Conservation (phyloP, 2,888 invertebrate species). For the Pseudococcus jackbeardsleyi region DNA sequence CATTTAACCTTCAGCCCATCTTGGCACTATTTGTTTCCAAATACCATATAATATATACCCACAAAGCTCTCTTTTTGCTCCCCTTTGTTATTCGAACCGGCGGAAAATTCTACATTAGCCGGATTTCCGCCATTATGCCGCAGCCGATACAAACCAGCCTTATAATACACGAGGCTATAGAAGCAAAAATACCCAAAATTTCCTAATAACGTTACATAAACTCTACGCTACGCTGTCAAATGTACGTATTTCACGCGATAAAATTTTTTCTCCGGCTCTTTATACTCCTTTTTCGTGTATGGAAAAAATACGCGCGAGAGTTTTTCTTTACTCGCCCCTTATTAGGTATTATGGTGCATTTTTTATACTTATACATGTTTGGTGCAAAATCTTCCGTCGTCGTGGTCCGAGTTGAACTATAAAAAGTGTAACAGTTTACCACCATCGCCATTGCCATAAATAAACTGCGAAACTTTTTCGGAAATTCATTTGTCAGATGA, state of each 20-base stretch:
- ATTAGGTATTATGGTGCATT: background rate
- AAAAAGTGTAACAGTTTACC: background rate
- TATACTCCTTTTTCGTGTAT: background rate
- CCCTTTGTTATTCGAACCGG: background rate
- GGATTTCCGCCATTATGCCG: constrained; percentile 10
- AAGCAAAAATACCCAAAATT: background rate
- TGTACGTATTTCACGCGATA: constrained; percentile 7
- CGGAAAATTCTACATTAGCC: background rate
- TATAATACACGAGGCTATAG: background rate
- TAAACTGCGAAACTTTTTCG: background rate
- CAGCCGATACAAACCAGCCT: background rate
- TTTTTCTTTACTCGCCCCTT: background rate
- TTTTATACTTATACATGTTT: background rate
- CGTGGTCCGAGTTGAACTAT: background rate
- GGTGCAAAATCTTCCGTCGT: background rate
- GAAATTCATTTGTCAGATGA: background rate
- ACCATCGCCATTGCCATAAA: background rate
- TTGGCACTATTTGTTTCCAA: constrained; percentile 13
- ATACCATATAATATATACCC: background rate
- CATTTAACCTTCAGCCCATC: background rate
- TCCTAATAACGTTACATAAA: background rate
- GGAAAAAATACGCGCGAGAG: background rate
- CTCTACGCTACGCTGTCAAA: background rate
- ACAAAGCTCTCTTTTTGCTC: background rate
- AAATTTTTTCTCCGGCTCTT: background rate